Base-by-base conservation (phyloP, 2,888 invertebrate species). In the Eudemis profundana region DNA sequence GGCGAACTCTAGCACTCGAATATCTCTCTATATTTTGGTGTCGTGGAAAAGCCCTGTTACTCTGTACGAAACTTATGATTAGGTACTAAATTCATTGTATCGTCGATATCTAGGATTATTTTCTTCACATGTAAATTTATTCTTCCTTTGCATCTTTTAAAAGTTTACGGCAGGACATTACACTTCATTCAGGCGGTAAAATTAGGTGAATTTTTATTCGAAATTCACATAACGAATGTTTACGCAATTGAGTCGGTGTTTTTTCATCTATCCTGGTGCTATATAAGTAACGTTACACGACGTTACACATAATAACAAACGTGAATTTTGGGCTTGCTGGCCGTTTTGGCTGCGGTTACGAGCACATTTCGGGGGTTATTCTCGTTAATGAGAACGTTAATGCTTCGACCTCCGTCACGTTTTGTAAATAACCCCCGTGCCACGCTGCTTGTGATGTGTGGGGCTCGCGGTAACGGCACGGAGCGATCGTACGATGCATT, bases 361-460 rank as follows among this genome's bases (percentile, higher is more conserved):
- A 51, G 60, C 68, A 46, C 57, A 64, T 64, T 54, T 61, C 49
- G 64, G 61, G 68, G 68, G 65, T 64, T 67, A 69, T 72, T 60
- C 68, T 54, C 68, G 56, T 68, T 73, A 74, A 77, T 74, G 72
- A 73, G 67, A 72, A 69, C 70, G 74, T 73, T 75, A 74, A 74
- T 74, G 68, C 69, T 68, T 67, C 53, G 69, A 74, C 70, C 72
- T 72, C 63, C 70, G 69, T 76, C 75, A 71, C 69, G 67, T 71
- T 69, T 67, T 63, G 66, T 67, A 64, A 57, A 66, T 62, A 66
- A 66, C 50, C 66, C 53, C 50, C 27, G 44, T 53, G 23, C 14
- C 53, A 50, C 29, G 21, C 40, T n/a, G 47, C 23, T 36, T 10
- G 46, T 51, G 65, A 65, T 53, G 60, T 51, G 59, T 67, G 63